These are phyloP conservation scores for Pseudoips prasinana DNA, from an alignment of 2,888 invertebrate genomes.

Conservation along the genomic window DNA sequence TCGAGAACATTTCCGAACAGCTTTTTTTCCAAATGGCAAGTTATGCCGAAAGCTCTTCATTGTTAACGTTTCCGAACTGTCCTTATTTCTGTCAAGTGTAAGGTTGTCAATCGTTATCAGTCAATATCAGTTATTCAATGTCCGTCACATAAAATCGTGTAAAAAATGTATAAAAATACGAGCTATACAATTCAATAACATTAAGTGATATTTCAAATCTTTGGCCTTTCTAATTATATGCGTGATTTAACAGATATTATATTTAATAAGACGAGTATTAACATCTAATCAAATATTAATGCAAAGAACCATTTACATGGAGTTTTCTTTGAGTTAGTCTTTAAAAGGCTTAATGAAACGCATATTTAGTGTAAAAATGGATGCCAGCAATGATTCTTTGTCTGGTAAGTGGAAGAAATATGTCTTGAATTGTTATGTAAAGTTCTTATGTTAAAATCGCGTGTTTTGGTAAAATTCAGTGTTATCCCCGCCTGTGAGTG, in stretches of 20 bases:
- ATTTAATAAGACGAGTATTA: not conserved
- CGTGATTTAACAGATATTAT: not conserved
- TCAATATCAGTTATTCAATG: no score
- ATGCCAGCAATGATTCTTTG: conserved; percentile 67
- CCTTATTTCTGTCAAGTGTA: conserved; percentile 13
- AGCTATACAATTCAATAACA: conserved; percentile 7
- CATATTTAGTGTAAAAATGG: conserved; percentile 49
- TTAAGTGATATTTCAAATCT: conserved; percentile 1
- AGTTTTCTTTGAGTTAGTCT: conserved; percentile 14
- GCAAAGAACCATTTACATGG: conserved; percentile 10
- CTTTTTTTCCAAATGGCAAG: no score
- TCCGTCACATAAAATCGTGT: not conserved
- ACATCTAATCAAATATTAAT: conserved; percentile 16
- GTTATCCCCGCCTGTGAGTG: conserved; percentile 54
- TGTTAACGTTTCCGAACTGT: conserved; percentile 6
- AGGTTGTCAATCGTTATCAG: conserved; percentile 25
- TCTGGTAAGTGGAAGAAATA: conserved; percentile 49
- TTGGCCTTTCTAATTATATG: no score
- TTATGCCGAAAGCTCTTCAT: no score
- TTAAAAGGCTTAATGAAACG: conserved; percentile 21
- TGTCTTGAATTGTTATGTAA: conserved; percentile 13
- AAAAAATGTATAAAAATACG: conserved; percentile 21
- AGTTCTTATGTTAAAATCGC: conserved; percentile 13
- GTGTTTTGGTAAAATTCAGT: conserved; percentile 46
- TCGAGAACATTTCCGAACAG: no score